Evolutionary conservation across 2,888 invertebrate genomes (phyloP).

Genomic region (Drosophila maculinotata): DNA sequence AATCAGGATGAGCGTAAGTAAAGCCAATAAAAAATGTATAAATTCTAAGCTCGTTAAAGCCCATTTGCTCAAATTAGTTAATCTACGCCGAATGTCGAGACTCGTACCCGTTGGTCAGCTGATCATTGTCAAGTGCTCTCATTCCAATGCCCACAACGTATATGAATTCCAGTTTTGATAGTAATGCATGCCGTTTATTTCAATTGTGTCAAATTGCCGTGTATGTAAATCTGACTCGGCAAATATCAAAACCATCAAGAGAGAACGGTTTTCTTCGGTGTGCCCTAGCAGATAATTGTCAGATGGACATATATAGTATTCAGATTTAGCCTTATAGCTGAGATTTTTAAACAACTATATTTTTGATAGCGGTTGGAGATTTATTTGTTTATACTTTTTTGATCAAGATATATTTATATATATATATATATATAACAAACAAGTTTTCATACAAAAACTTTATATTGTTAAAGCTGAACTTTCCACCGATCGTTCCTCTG

Average conservation of each 20-base stretch:
- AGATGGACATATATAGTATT: too few species aligned
- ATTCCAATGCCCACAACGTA: slow-evolving; percentile 15
- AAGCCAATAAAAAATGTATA: slow-evolving; percentile 41
- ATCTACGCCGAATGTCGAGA: slow-evolving; percentile 54
- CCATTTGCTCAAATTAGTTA: slow-evolving; percentile 71
- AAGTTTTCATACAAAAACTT: too few species aligned
- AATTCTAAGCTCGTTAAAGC: slow-evolving; percentile 38
- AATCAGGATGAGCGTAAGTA: slow-evolving; percentile 80
- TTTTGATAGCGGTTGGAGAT: too few species aligned
- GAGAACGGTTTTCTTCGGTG: neutral
- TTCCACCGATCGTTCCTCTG: too few species aligned
- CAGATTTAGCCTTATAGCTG: too few species aligned
- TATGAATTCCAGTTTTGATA: slow-evolving; percentile 32
- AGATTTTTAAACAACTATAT: too few species aligned
- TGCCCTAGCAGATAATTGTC: neutral
- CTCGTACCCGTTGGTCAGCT: slow-evolving; percentile 35
- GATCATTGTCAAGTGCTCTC: slow-evolving; percentile 54
- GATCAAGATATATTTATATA: too few species aligned
- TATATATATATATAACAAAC: too few species aligned
- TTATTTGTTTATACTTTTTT: too few species aligned
- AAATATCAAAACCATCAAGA: slow-evolving; percentile 18
- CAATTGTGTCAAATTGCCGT: slow-evolving; percentile 78
- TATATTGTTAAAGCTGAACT: too few species aligned
- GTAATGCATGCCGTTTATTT: slow-evolving; percentile 60
- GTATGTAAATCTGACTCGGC: slow-evolving; percentile 55